Evolutionary conservation across 1,140 invertebrate species (phyloP).

Genomic region (Micrasema longulum): DNA sequence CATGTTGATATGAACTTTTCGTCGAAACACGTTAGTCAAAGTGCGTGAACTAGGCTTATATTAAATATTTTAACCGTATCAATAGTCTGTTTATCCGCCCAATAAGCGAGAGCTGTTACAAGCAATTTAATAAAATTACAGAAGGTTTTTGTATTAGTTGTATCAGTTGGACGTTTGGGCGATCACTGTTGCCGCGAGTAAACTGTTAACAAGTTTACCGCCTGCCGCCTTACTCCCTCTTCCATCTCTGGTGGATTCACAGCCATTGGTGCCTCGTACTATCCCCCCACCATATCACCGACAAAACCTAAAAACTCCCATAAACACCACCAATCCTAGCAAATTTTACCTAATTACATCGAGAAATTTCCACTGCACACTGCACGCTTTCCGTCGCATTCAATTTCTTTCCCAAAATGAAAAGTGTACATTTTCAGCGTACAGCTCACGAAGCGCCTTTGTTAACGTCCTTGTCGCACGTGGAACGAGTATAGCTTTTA

Average conservation of each 20-base stretch:
- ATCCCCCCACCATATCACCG: not conserved
- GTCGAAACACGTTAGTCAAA: too few relatives aligned
- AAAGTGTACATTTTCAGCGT: not conserved
- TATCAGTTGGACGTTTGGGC: constrained; percentile 30
- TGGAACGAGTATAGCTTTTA: constrained; percentile 13
- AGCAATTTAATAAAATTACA: too few relatives aligned
- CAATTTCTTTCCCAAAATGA: not conserved
- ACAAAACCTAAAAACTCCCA: not conserved
- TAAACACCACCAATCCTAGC: not conserved
- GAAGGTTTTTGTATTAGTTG: too few relatives aligned
- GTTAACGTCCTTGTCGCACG: constrained; percentile 26
- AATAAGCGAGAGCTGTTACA: not conserved
- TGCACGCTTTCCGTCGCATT: not conserved
- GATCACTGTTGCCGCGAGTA: constrained; percentile 42
- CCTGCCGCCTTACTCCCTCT: constrained; percentile 51
- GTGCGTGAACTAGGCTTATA: too few relatives aligned
- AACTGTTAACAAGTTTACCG: constrained; percentile 39
- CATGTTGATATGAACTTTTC: constrained; percentile 47
- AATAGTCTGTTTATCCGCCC: too few relatives aligned
- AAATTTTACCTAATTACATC: not conserved
- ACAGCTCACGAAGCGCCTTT: constrained; percentile 30
- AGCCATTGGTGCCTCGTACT: constrained; percentile 26
- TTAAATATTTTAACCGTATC: too few relatives aligned
- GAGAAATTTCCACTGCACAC: not conserved
- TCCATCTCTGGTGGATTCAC: constrained; percentile 51